Evolutionary conservation across 1,140 invertebrate genomes (phyloP), one percentile per base, ranked within the genome.

Genomic region (Neodiprion pinetum): DNA sequence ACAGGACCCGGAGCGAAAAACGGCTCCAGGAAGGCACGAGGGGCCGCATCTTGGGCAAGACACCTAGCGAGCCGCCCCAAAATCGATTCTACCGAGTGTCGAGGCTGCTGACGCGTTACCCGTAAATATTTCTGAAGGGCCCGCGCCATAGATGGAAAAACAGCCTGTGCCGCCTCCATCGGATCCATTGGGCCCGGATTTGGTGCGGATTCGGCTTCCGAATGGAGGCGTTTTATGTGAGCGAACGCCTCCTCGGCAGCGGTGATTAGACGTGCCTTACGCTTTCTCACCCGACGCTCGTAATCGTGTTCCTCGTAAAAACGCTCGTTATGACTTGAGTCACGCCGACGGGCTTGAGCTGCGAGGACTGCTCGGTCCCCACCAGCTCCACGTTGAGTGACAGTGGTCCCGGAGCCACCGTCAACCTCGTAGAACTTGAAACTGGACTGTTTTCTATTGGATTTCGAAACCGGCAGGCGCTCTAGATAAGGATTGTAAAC

Each of bases 241-340:
- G 97, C 97, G 85, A 99, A 99, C 0, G 98, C 97, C 85, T 99
- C 98, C 87, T 99, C 98, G 4, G 97, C 95, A 1, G 97, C 97
- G 9, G 95, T 95, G 14, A 98, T 92, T 1, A 99, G 89, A 21
- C 98, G 89, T 3, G 97, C 96, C 80, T 93, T 92, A 0, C 98
- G 89, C 85, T 99, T 99, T 73, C 95, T 92, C 17, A 99, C 96
- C 68, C 98, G 90, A 69, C 97, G 90, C 79, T 98, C 97, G 84
- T 98, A 98, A 87, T 99, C 98, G 83, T 98, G 95, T 87, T 99
- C 97, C 87, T 99, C 97, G 85, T 99, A 98, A 86, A 99, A 99
- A 17, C 97, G 90, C 86, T 99, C 98, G 87, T 99, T 99, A 88
- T 99, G 97, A 80, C 96, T 95, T 7, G 93, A 93, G 79, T 96